Percentiles rank a stretch among this genome's conserved stretches.
Conservation (phyloP, 2,888 invertebrate genomes). For the Lycaena phlaeas region DNA sequence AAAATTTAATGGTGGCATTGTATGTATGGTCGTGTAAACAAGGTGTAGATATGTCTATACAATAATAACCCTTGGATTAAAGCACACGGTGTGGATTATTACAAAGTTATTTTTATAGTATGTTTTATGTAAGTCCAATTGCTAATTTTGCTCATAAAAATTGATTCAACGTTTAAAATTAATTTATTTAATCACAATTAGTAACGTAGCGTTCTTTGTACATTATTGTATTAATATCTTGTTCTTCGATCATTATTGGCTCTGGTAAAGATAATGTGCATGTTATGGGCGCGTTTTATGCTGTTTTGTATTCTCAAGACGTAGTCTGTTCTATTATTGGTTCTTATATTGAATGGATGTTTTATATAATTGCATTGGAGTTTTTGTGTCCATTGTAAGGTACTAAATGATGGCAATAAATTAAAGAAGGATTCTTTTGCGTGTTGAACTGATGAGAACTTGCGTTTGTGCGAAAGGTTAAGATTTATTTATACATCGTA, state of each 20-base stretch:
- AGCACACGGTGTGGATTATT: constrained; percentile 17
- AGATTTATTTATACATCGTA: no score
- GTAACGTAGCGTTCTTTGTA: constrained; percentile 15
- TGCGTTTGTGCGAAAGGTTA: no score
- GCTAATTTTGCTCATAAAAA: constrained; percentile 20
- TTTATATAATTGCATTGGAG: background rate
- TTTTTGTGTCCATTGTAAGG: no score
- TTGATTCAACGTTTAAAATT: constrained; percentile 20
- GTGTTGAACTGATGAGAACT: no score
- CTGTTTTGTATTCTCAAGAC: no score
- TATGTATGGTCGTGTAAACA: constrained; percentile 24
- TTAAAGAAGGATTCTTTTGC: no score
- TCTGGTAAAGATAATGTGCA: background rate
- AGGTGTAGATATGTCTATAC: constrained; percentile 19
- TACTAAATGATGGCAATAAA: no score
- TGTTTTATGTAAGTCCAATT: constrained; percentile 17
- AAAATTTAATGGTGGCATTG: constrained; percentile 22
- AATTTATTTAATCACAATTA: constrained; percentile 22
- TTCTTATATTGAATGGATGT: constrained; percentile 1
- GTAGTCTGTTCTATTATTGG: no score
- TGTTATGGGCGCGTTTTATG: background rate
- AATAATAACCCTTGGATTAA: constrained; percentile 20
- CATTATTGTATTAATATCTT: constrained; percentile 11
- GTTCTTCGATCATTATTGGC: background rate
- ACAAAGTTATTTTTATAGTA: constrained; percentile 25